phyloP scores from a whole-genome alignment of 2,888 invertebrate genomes.

The Blomia tropicalis region DNA sequence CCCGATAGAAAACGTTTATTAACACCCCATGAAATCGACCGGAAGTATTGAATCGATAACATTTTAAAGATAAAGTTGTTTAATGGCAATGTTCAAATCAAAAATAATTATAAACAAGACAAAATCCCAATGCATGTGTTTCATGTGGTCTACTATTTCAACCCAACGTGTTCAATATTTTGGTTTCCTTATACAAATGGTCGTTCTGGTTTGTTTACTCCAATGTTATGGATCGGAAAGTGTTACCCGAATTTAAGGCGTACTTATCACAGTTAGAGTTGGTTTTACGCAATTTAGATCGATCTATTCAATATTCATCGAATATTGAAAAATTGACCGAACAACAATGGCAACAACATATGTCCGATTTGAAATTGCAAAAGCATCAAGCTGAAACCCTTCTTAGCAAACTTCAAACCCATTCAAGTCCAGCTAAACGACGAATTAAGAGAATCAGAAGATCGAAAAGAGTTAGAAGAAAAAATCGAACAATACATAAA shows the following conservation, averaged over 20 bases:
- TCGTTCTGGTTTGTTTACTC: no score
- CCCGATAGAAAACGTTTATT: not conserved
- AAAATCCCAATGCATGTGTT: no score
- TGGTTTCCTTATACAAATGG: no score
- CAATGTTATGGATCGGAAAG: not conserved
- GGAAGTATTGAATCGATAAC: no score
- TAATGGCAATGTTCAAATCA: no score
- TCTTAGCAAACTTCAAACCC: not conserved
- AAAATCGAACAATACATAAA: conserved; percentile 2
- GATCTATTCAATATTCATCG: not conserved
- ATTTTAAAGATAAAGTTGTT: not conserved
- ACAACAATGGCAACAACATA: not conserved
- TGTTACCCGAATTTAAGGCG: not conserved
- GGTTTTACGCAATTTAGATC: not conserved
- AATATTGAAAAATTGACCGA: not conserved
- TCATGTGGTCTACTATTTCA: no score
- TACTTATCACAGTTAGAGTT: not conserved
- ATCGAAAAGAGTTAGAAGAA: not conserved
- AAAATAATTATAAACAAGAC: no score
- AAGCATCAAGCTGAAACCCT: not conserved
- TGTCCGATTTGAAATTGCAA: not conserved
- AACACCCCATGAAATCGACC: not conserved
- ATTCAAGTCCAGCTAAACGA: not conserved
- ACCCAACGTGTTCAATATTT: no score
- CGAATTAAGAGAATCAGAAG: not conserved